These are phyloP conservation scores for Melolontha melolontha DNA, from an alignment of 2,888 invertebrate species.

Conservation along the genomic window DNA sequence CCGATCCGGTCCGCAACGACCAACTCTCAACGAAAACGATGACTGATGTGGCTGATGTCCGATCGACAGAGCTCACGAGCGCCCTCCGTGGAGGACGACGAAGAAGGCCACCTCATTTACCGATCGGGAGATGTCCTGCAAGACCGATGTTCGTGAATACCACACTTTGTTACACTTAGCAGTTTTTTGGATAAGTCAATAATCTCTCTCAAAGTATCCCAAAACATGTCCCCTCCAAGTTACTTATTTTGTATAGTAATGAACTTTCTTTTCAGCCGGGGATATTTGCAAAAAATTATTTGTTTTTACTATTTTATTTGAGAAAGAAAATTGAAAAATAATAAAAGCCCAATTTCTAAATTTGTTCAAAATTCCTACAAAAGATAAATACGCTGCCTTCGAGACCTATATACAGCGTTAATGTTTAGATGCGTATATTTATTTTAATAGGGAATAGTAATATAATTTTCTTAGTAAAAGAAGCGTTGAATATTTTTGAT, in stretches of 20 bases:
- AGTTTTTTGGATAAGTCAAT: slow-evolving; percentile 60
- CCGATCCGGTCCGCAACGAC: slow-evolving; percentile 48
- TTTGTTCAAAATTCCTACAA: neutral
- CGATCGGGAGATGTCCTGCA: slow-evolving; percentile 98
- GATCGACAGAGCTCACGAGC: slow-evolving; percentile 82
- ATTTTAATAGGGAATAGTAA: neutral
- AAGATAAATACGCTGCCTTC: slow-evolving; percentile 12
- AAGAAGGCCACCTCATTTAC: slow-evolving; percentile 99
- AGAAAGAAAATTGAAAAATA: slow-evolving; percentile 4
- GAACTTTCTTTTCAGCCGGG: slow-evolving; percentile 40
- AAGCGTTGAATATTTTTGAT: no score
- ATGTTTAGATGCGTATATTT: neutral
- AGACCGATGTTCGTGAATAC: slow-evolving; percentile 98
- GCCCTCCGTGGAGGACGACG: slow-evolving; percentile 98
- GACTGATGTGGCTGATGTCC: slow-evolving; percentile 49
- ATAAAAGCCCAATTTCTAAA: neutral
- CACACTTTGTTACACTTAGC: slow-evolving; percentile 62
- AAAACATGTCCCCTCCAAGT: slow-evolving; percentile 51
- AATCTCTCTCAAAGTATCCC: slow-evolving; percentile 53
- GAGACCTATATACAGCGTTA: neutral
- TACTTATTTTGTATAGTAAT: slow-evolving; percentile 15
- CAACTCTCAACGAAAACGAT: neutral
- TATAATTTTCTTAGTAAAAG: no score
- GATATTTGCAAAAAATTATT: slow-evolving; percentile 26
- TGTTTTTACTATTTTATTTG: slow-evolving; percentile 6